Conservation (phyloP, 2,888 invertebrate genomes). For the Cephus rjabovi region DNA sequence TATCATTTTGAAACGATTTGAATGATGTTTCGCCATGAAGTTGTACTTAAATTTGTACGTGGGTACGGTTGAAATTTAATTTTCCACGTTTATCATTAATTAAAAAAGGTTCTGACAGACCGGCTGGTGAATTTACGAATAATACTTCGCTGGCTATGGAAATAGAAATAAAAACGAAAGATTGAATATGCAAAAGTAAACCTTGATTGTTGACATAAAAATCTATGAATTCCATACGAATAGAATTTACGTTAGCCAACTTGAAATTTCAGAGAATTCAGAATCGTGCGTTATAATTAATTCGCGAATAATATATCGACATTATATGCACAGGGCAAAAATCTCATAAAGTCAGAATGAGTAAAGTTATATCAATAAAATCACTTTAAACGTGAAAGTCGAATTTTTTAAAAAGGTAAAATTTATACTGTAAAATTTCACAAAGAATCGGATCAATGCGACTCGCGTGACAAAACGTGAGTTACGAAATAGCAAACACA, state of each 20-base stretch:
- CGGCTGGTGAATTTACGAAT: not conserved
- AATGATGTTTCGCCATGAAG: too few species aligned
- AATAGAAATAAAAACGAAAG: not conserved
- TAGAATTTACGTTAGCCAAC: not conserved
- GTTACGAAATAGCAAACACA: not conserved
- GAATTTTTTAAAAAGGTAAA: too few species aligned
- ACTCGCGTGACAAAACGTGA: not conserved
- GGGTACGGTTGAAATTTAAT: not conserved
- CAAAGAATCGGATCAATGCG: too few species aligned
- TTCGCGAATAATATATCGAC: too few species aligned
- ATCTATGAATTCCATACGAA: not conserved
- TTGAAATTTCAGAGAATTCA: not conserved
- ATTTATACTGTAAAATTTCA: too few species aligned
- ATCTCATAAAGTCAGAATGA: not conserved
- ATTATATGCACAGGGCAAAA: not conserved
- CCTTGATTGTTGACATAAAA: not conserved
- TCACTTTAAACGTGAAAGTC: not conserved
- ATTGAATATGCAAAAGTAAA: not conserved
- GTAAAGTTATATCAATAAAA: not conserved
- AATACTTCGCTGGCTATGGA: not conserved
- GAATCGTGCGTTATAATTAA: not conserved
- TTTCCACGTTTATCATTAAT: not conserved
- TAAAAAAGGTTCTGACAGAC: too few species aligned
- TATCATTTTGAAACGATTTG: too few species aligned
- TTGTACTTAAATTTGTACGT: too few species aligned